A percentile compares a stretch with the other conserved stretches of the same genome.
Conservation (phyloP, 2,113 vertebrate species). For the Accipiter virgatus region DNA sequence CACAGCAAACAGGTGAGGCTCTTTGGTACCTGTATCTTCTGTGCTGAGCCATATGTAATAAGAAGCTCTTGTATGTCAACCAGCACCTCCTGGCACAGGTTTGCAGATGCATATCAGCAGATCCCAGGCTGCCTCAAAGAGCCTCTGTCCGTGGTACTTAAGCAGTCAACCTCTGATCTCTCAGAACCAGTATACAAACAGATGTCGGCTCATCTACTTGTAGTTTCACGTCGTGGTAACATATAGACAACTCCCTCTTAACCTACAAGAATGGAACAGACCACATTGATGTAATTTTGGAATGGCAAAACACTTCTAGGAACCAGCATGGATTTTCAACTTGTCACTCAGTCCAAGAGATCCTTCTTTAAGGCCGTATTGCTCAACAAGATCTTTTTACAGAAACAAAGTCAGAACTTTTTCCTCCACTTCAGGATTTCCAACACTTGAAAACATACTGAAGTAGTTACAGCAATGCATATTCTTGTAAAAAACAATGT, state of each 20-base stretch:
- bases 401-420: background rate
- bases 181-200: background rate
- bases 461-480: background rate
- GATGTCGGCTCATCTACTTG: accelerated
- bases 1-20: background rate
- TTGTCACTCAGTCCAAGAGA: background rate
- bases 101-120: accelerated
- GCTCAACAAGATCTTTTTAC: background rate
- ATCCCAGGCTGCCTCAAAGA: background rate
- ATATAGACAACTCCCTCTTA: background rate
- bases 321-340: background rate
- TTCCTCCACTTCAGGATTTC: background rate
- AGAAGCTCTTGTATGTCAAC: background rate
- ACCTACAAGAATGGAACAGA: background rate
- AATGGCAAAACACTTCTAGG: background rate
- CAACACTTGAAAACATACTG: background rate
- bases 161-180: background rate
- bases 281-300: accelerated
- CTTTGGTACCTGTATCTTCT: background rate
- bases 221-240: accelerated
- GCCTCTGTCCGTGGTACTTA: conserved; percentile 48
- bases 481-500: background rate
- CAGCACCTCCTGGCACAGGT: background rate
- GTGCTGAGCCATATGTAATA: background rate
- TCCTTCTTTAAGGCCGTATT: background rate